A percentile compares a stretch with the other conserved stretches of the same genome.
phyloP scores from a whole-genome alignment of 2,113 vertebrate species.

The Nycticorax nycticorax region DNA sequence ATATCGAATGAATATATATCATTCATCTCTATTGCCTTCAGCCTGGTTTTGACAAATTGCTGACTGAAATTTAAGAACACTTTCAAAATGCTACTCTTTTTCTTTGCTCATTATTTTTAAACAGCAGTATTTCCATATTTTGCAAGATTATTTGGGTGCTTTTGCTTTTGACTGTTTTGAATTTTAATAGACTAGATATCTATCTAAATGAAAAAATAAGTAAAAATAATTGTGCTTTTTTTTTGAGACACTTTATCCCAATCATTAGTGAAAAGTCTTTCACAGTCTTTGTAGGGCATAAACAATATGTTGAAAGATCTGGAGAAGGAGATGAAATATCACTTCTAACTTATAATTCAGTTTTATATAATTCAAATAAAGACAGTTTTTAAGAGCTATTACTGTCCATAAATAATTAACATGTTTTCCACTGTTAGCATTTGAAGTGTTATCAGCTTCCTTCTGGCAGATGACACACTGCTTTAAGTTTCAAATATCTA shows the following conservation, averaged over 20 bases:
- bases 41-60: background rate
- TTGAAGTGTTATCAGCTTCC: slow-evolving; percentile 22
- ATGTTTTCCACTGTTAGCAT: slow-evolving; percentile 7
- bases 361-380: background rate
- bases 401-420: background rate
- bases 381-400: background rate
- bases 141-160: background rate
- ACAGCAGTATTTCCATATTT: background rate
- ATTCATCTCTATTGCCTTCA: background rate
- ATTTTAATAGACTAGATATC: background rate
- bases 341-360: background rate
- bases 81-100: background rate
- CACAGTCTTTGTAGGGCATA: background rate
- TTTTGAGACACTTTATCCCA: background rate
- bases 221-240: background rate
- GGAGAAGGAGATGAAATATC: background rate
- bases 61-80: background rate
- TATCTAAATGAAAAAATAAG: background rate
- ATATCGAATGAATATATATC: background rate
- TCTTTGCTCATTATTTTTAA: background rate
- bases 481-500: slow-evolving; percentile 17
- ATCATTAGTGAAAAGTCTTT: background rate
- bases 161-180: background rate
- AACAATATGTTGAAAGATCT: background rate
- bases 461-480: background rate